These are phyloP conservation scores for Nestor notabilis DNA, from an alignment of 2,113 vertebrate species.

Conservation along the genomic window DNA sequence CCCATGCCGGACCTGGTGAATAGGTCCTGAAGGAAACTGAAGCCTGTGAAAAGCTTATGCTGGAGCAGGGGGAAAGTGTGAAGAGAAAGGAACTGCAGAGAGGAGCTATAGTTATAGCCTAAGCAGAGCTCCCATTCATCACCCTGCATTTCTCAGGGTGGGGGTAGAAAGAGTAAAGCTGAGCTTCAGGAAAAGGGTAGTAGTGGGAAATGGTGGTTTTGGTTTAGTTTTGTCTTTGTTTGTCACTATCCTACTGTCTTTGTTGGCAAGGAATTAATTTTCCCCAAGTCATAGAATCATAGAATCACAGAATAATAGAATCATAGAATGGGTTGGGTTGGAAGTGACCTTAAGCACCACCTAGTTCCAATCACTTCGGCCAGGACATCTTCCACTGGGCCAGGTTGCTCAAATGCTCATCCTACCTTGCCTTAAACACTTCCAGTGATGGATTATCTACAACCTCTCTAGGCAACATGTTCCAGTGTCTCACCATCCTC, in stretches of 20 bases:
- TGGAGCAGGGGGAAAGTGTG: neutral
- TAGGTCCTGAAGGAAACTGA: neutral
- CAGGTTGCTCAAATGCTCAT: neutral
- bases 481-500: neutral
- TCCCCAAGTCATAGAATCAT: neutral
- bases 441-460: neutral
- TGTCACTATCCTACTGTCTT: neutral
- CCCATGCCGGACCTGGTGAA: accelerated
- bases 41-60: accelerated
- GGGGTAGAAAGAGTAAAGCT: neutral
- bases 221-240: neutral
- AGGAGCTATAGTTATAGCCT: neutral
- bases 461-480: neutral
- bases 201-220: neutral
- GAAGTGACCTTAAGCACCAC: neutral
- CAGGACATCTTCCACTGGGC: neutral
- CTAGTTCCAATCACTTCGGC: accelerated
- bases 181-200: neutral
- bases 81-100: neutral
- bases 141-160: accelerated
- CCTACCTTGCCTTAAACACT: neutral
- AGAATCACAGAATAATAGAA: neutral
- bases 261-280: neutral
- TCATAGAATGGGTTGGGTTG: neutral
- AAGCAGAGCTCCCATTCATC: neutral